Conservation (phyloP, 2,113 vertebrate species). For the Progne subis region DNA sequence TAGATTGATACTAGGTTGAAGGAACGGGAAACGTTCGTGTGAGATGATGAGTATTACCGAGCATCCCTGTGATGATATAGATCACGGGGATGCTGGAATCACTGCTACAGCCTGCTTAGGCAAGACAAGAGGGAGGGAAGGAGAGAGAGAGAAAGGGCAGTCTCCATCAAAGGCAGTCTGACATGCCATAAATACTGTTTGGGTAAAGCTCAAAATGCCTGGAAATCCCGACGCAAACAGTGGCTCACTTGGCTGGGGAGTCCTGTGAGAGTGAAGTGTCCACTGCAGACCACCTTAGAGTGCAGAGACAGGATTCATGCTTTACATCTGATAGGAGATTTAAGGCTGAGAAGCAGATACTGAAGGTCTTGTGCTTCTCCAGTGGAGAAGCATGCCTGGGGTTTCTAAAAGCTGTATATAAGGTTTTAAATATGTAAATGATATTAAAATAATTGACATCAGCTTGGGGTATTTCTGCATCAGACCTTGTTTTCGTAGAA, state of each 20-base stretch:
- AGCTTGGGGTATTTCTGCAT: neutral
- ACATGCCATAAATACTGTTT: neutral
- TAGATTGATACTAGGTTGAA: neutral
- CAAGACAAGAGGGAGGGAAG: neutral
- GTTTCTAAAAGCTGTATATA: neutral
- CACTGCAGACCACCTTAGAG: neutral
- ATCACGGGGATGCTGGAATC: neutral
- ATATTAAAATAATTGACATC: neutral
- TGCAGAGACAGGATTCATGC: neutral
- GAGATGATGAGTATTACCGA: neutral
- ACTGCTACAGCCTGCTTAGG: neutral
- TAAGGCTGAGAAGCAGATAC: neutral
- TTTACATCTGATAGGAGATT: neutral
- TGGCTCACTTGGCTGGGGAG: neutral
- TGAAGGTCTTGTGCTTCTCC: neutral
- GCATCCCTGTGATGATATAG: neutral
- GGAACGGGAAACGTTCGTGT: fast-evolving
- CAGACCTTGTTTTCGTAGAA: neutral
- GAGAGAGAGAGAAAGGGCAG: neutral
- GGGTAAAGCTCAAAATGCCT: neutral
- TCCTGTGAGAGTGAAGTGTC: neutral
- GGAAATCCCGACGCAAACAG: neutral
- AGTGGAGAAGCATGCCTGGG: neutral
- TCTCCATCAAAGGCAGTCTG: constrained; percentile 1
- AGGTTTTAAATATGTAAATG: neutral